Percentiles rank a stretch among this genome's conserved stretches.
Conservation (phyloP, 35 echinoderm and acorn worm genomes). For the Ophiothrix spiculata region DNA sequence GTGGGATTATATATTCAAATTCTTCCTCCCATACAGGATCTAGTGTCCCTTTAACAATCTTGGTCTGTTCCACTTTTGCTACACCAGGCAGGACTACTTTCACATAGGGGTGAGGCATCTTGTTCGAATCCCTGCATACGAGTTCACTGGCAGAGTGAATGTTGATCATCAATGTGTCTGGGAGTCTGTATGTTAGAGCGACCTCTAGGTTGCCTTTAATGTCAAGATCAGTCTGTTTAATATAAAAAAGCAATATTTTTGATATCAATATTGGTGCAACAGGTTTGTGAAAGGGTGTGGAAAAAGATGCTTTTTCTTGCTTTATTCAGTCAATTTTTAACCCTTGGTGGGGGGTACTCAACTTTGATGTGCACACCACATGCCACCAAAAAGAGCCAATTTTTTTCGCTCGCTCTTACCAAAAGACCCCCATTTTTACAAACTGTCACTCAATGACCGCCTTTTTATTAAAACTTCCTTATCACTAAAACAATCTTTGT, state of each 20-base stretch:
- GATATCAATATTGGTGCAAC: no score
- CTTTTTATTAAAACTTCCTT: no score
- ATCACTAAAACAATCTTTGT: no score
- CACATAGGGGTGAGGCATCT: slow-evolving; percentile 71
- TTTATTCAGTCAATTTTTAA: no score
- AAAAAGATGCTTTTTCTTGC: no score
- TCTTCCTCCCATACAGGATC: slow-evolving; percentile 82
- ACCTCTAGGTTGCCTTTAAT: slow-evolving; percentile 75
- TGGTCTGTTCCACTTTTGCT: slow-evolving; percentile 70
- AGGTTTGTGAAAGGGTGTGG: no score
- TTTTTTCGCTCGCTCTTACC: no score
- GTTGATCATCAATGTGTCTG: slow-evolving; percentile 69
- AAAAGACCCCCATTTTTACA: no score
- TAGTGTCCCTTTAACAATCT: slow-evolving; percentile 51
- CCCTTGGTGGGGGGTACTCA: no score
- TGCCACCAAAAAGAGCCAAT: no score
- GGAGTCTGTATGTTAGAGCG: slow-evolving; percentile 62
- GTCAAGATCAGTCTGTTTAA: slow-evolving; percentile 72
- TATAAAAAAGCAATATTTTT: neutral
- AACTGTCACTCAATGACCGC: no score
- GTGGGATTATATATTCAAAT: slow-evolving; percentile 80
- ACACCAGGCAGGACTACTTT: slow-evolving; percentile 65
- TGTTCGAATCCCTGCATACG: slow-evolving; percentile 55
- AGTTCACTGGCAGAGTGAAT: slow-evolving; percentile 58
- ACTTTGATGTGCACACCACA: no score